Percentiles rank a stretch among this genome's conserved stretches.
Conservation (phyloP, 2,113 vertebrate genomes). For the Trichomycterus rosablanca region DNA sequence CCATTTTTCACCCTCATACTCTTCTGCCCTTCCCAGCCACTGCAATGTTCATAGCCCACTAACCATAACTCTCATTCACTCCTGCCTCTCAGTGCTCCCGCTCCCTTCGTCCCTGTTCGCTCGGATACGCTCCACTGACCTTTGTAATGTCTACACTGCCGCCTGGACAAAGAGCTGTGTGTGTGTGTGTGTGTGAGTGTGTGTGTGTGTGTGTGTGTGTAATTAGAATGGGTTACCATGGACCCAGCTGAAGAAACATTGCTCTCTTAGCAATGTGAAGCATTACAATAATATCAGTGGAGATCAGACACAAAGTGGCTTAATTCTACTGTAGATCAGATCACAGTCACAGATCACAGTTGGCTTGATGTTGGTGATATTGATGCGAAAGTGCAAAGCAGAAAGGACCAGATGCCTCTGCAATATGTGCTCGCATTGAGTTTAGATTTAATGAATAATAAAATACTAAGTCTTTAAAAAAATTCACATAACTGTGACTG, state of each 20-base stretch:
- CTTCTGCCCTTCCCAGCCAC: constrained; percentile 2
- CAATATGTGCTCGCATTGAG: no score
- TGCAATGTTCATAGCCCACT: background rate
- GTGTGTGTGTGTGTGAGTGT: constrained; percentile 10
- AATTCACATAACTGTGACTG: no score
- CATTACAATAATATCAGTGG: constrained; percentile 5
- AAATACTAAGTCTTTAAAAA: no score
- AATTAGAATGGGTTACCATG: constrained; percentile 1
- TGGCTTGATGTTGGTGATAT: no score
- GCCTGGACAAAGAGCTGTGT: constrained; percentile 18
- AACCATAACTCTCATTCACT: constrained; percentile 10
- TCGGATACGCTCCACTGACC: constrained; percentile 29
- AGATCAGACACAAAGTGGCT: background rate
- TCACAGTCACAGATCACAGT: no score
- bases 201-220: constrained; percentile 1
- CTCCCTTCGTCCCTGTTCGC: constrained; percentile 2
- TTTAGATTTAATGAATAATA: no score
- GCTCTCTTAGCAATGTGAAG: constrained; percentile 9
- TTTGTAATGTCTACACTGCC: constrained; percentile 23
- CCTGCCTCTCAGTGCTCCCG: background rate
- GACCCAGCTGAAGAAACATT: constrained; percentile 5
- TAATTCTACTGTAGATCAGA: background rate
- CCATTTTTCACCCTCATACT: constrained; percentile 1
- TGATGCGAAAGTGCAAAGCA: no score
- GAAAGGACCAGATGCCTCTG: no score